Base-by-base conservation (phyloP, 2,113 vertebrate species). In the Pteruthius melanotis region DNA sequence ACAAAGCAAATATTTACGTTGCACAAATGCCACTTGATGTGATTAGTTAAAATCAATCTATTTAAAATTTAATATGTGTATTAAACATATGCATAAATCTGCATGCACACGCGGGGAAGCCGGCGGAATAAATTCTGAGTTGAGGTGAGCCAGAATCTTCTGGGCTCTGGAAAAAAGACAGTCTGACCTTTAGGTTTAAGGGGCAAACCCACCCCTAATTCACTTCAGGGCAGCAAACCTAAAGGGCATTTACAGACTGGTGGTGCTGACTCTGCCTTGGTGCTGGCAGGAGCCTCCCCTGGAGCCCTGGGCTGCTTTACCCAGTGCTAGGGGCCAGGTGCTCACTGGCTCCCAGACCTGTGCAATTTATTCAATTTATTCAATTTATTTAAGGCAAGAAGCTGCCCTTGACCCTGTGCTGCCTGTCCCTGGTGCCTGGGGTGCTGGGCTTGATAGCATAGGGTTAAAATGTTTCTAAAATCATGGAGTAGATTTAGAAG, bases 1-100 rank as follows among this genome's bases (percentile, higher is more conserved):
- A 95, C 94, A 97, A 94, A 95, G 91, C 84, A 96, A 95, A 94
- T 97, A 95, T 97, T 97, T 96, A 94, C 69, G n/a, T 65, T 79
- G 89, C 76, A 79, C 19, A 37, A 91, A 90, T 75, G 89, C 90
- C 87, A 84, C 77, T 96, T 88, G 85, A 96, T 93, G 74, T 95
- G 87, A 94, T 96, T 89, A 96, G 93, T 82, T 92, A 92, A 95
- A 95, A 89, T 79, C 35, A 77, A 86, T 78, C 56, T 94, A 87
- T 93, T 92, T 97, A 91, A 83, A 88, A 92, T 88, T 93, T 94
- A 65, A 70, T 95, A n/a, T 63, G 57, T 81, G 39, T 59, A 84
- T 89, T 53, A 71, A 90, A 63, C 21, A 40, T 49, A 45, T 16
- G 31, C n/a, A 1, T 27, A 11, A 40, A 71, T 2, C 3, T 69